Conservation (phyloP, 2,797 vertebrate genomes). For the Anguilla pacifica region DNA sequence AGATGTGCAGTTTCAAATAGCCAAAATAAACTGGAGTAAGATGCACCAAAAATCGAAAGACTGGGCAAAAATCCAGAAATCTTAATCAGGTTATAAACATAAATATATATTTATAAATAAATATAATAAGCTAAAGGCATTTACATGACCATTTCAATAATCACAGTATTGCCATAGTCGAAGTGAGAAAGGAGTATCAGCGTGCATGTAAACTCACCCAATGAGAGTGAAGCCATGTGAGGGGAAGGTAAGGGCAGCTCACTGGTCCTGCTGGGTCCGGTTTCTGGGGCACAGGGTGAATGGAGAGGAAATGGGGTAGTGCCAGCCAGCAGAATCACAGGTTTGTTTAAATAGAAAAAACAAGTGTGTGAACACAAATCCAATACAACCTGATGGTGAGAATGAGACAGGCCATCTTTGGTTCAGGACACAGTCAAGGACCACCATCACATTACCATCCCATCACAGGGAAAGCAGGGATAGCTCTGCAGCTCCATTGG, state of each 20-base stretch:
- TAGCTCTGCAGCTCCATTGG: not conserved
- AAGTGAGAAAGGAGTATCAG: not conserved
- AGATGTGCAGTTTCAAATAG: too few relatives aligned
- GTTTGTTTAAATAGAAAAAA: slow-evolving; percentile 49
- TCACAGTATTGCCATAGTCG: not conserved
- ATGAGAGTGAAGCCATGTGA: not conserved
- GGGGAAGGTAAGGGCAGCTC: not conserved
- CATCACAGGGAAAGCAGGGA: not conserved
- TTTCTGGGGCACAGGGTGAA: slow-evolving; percentile 42
- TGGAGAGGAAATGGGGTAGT: slow-evolving; percentile 47
- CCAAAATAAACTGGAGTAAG: too few relatives aligned
- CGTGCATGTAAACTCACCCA: not conserved
- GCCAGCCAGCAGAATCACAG: slow-evolving; percentile 30
- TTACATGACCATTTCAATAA: too few relatives aligned
- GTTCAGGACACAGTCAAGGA: slow-evolving; percentile 43
- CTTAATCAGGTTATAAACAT: too few relatives aligned
- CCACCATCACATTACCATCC: not conserved
- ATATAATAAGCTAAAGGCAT: too few relatives aligned
- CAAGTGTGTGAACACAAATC: slow-evolving; percentile 31
- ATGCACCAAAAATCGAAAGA: too few relatives aligned
- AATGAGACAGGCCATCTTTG: slow-evolving; percentile 26
- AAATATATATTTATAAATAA: too few relatives aligned
- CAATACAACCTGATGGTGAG: slow-evolving; percentile 44
- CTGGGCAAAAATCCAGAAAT: too few relatives aligned
- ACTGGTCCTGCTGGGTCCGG: not conserved